Conservation (phyloP, 2,888 invertebrate genomes). For the Laspeyria flexula region DNA sequence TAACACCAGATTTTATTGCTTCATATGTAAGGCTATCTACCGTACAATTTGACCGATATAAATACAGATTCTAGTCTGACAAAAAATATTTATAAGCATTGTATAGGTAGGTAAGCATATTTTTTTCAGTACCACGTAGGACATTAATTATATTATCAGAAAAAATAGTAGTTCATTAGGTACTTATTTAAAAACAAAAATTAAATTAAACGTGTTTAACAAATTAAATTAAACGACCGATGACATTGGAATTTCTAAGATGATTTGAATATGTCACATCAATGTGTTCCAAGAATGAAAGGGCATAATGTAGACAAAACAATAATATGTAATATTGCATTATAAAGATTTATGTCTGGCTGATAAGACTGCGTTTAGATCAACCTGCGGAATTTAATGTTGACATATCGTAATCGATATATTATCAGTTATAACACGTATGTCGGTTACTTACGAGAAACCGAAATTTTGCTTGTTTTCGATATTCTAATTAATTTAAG, state of each 20-base stretch:
- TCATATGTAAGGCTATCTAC: neutral
- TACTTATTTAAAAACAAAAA: too few species aligned
- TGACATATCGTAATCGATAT: slow-evolving; percentile 31
- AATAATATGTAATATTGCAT: slow-evolving; percentile 4
- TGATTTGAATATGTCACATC: neutral
- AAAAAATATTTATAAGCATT: neutral
- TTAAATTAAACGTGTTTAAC: too few species aligned
- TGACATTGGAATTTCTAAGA: neutral
- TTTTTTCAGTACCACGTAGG: too few species aligned
- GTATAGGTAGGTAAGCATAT: too few species aligned
- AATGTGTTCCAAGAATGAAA: neutral
- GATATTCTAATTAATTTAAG: too few species aligned
- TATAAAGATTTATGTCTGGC: slow-evolving; percentile 24
- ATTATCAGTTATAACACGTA: slow-evolving; percentile 32
- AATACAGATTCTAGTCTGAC: neutral
- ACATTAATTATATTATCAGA: too few species aligned
- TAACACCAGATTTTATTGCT: neutral
- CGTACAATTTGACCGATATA: neutral
- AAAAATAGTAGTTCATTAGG: too few species aligned
- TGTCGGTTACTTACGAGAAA: too few species aligned
- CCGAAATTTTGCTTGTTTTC: too few species aligned
- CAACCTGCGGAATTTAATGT: slow-evolving; percentile 35
- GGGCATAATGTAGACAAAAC: neutral
- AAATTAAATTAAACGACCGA: too few species aligned
- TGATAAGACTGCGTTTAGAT: slow-evolving; percentile 35